These are phyloP conservation scores for Plusia festucae DNA, from an alignment of 2,888 invertebrate genomes.

Conservation along the genomic window DNA sequence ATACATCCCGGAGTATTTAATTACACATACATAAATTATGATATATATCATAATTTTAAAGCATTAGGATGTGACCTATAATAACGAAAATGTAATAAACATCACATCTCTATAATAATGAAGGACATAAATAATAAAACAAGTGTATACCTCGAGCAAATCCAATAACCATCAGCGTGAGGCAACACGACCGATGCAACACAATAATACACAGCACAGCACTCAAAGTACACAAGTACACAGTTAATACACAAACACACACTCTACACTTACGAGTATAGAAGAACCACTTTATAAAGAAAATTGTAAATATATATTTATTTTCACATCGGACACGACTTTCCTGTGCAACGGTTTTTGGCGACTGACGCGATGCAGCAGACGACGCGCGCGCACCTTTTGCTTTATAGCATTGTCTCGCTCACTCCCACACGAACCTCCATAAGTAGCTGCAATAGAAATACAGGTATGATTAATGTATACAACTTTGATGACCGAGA, in stretches of 20 bases:
- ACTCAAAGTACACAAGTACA: conserved; percentile 41
- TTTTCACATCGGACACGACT: conserved; percentile 50
- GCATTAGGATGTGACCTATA: not conserved
- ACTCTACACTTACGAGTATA: conserved; percentile 25
- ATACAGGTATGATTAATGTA: conserved; percentile 68
- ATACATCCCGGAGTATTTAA: not conserved
- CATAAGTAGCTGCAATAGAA: conserved; percentile 59
- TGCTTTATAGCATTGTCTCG: conserved; percentile 30
- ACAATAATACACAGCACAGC: conserved; percentile 44
- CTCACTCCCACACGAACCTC: conserved; percentile 13
- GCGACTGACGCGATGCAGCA: conserved; percentile 70
- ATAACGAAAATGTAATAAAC: not conserved
- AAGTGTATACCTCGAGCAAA: conserved; percentile 53
- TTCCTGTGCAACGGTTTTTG: conserved; percentile 54
- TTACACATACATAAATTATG: not conserved
- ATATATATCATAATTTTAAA: not conserved
- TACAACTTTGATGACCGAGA: conserved; percentile 67
- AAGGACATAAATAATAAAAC: conserved; percentile 40
- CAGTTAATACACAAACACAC: conserved; percentile 40
- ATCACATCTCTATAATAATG: not conserved
- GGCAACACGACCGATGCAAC: conserved; percentile 42
- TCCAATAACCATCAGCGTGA: conserved; percentile 53
- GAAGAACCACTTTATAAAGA: conserved; percentile 11
- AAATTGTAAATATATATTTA: conserved; percentile 6
- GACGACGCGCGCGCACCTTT: conserved; percentile 57